Evolutionary conservation across 2,888 invertebrate species (phyloP).

Genomic region (Meteorus colon): DNA sequence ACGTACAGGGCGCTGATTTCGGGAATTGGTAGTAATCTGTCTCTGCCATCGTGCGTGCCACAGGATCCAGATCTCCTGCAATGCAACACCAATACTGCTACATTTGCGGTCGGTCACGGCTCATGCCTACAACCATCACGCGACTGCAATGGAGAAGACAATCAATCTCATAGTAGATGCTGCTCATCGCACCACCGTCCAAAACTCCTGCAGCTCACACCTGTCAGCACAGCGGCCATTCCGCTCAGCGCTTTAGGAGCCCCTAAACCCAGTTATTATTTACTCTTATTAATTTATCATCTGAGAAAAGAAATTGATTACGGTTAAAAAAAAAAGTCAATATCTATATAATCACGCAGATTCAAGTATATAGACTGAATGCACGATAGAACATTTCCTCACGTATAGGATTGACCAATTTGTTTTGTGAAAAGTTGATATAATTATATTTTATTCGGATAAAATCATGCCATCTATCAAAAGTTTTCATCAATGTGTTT

Average conservation of each 20-base stretch:
- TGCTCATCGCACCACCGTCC: conserved; percentile 43
- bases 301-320: too few relatives aligned
- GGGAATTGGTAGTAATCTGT: conserved; percentile 68
- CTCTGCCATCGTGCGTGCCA: conserved; percentile 65
- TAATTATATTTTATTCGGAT: too few relatives aligned
- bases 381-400: too few relatives aligned
- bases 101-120: conserved; percentile 45
- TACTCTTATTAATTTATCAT: too few relatives aligned
- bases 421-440: too few relatives aligned
- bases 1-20: conserved; percentile 61
- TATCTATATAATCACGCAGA: too few relatives aligned
- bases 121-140: conserved; percentile 36
- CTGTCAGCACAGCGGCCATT: conserved; percentile 59
- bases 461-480: too few relatives aligned
- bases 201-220: conserved; percentile 63
- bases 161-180: conserved; percentile 43
- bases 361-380: too few relatives aligned
- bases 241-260: conserved; percentile 59
- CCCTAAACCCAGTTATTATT: conserved; percentile 50
- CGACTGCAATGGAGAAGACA: conserved; percentile 41
- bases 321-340: too few relatives aligned
- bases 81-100: conserved; percentile 39
- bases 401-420: too few relatives aligned
- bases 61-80: conserved; percentile 61
- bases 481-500: too few relatives aligned